A percentile compares a stretch with the other conserved stretches of the same genome.
These are phyloP conservation scores for Saccostrea echinata DNA, from an alignment of 1,140 invertebrate genomes.

Conservation along the genomic window DNA sequence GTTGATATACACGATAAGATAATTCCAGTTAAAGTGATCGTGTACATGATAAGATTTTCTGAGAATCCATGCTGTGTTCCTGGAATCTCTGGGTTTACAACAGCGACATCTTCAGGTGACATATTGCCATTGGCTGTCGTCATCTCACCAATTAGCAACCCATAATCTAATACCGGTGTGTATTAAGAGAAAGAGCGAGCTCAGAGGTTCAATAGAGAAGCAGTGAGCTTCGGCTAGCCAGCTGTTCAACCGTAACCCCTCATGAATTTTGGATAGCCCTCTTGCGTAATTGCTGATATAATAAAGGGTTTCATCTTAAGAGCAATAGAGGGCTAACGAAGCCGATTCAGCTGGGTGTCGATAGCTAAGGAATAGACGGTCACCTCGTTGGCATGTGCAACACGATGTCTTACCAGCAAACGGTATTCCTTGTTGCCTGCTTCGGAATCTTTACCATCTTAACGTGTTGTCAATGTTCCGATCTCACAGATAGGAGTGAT, in stretches of 20 bases:
- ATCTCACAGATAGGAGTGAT: neutral
- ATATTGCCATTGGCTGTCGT: neutral
- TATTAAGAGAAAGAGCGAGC: neutral
- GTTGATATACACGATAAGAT: no score
- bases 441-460: neutral
- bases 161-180: neutral
- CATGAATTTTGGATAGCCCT: constrained; percentile 35
- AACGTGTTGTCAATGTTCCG: neutral
- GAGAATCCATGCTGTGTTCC: neutral
- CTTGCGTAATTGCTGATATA: constrained; percentile 10
- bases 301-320: constrained; percentile 6
- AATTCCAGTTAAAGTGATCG: neutral
- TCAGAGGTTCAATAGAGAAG: neutral
- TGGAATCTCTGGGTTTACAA: neutral
- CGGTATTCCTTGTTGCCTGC: neutral
- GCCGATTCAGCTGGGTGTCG: neutral
- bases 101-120: neutral
- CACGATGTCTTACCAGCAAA: neutral
- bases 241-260: constrained; percentile 29
- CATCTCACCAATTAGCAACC: neutral
- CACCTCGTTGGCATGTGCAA: neutral
- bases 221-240: neutral
- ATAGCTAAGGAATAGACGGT: neutral
- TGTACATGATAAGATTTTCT: no score
- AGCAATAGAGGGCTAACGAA: neutral